Evolutionary conservation across 2,797 vertebrate species (phyloP).

Genomic region (Protonibea diacanthus): DNA sequence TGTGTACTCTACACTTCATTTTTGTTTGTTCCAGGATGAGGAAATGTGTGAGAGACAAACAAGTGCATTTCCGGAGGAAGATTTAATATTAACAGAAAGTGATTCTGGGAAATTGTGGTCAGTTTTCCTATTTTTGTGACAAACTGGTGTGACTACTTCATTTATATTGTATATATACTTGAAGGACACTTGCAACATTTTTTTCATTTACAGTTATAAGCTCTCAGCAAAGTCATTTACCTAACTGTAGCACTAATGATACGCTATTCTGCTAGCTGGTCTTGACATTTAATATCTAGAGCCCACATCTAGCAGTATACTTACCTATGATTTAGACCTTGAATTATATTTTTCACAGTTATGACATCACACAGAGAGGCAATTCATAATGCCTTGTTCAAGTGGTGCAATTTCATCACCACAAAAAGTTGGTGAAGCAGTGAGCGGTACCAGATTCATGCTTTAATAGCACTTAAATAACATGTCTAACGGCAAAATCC

Average conservation of each 20-base stretch:
- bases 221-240: background rate
- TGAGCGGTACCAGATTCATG: background rate
- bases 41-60: background rate
- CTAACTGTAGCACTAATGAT: background rate
- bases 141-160: background rate
- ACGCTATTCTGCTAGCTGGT: background rate
- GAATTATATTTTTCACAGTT: background rate
- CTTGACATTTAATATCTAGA: conserved; percentile 3
- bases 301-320: background rate
- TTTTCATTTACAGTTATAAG: background rate
- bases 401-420: background rate
- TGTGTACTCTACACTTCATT: background rate
- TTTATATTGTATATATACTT: background rate
- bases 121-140: background rate
- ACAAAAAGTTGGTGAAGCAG: conserved; percentile 4
- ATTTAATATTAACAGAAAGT: background rate
- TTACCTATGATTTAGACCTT: conserved; percentile 1
- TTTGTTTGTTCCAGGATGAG: background rate
- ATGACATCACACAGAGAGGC: conserved; percentile 11
- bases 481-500: conserved; percentile 9
- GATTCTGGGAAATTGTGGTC: background rate
- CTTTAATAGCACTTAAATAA: conserved; percentile 43
- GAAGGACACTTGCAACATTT: background rate
- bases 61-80: background rate
- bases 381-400: background rate